Percentiles rank a stretch among this genome's conserved stretches.
Evolutionary conservation across 2,888 invertebrate species (phyloP).

Genomic region (Argyresthia goedartella): DNA sequence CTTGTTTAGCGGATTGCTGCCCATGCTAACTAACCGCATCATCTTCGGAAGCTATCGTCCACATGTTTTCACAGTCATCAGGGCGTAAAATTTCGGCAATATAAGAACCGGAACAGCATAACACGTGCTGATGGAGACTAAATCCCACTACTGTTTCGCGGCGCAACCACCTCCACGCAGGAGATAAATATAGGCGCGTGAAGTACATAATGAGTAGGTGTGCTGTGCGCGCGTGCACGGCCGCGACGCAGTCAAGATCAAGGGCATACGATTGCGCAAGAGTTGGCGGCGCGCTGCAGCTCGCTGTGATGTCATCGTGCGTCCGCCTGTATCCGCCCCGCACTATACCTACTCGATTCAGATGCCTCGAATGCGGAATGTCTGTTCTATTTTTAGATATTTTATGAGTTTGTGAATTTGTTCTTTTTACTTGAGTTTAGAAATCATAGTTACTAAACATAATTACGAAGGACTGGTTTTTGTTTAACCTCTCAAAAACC

Average conservation of each 20-base stretch:
- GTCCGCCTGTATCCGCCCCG: constrained; percentile 36
- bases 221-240: constrained; percentile 38
- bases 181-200: constrained; percentile 58
- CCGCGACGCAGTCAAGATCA: constrained; percentile 71
- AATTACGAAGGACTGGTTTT: neutral
- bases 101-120: constrained; percentile 33
- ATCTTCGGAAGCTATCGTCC: too few species aligned
- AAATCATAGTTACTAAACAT: neutral
- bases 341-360: constrained; percentile 22
- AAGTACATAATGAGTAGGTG: constrained; percentile 11
- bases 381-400: constrained; percentile 42
- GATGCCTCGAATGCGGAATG: constrained; percentile 54
- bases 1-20: too few species aligned
- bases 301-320: constrained; percentile 60
- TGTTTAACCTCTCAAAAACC: too few species aligned
- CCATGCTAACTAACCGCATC: too few species aligned
- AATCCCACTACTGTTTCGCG: constrained; percentile 23
- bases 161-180: constrained; percentile 39
- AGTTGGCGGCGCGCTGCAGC: constrained; percentile 63
- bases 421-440: neutral
- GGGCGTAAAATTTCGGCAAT: too few species aligned
- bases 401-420: constrained; percentile 11
- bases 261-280: constrained; percentile 68
- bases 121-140: constrained; percentile 40
- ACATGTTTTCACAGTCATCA: too few species aligned